A percentile compares a stretch with the other conserved stretches of the same genome.
Evolutionary conservation across 2,888 invertebrate genomes (phyloP).

Genomic region (Orchesellides sinensis): DNA sequence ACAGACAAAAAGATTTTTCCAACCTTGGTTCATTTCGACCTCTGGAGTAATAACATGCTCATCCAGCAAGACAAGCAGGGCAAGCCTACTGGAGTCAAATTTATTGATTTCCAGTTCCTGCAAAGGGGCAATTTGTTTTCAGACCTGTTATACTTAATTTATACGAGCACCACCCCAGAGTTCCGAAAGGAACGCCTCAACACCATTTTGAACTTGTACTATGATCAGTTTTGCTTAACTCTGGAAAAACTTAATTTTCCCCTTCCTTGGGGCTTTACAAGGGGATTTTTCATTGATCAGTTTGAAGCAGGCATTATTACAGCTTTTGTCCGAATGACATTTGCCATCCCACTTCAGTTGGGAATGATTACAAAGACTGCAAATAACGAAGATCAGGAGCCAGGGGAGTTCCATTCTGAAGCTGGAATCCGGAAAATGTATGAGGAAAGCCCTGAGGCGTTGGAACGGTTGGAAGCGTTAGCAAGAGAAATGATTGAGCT

Average conservation of each 20-base stretch:
- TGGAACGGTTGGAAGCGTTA: constrained; percentile 42
- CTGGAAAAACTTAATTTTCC: constrained; percentile 40
- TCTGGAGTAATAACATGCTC: constrained; percentile 71
- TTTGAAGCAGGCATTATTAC: constrained; percentile 39
- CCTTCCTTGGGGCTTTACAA: constrained; percentile 48
- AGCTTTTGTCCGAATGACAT: constrained; percentile 62
- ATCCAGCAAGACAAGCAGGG: constrained; percentile 64
- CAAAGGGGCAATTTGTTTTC: constrained; percentile 52
- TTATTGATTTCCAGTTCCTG: constrained; percentile 66
- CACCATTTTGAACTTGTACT: constrained; percentile 39
- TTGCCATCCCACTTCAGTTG: constrained; percentile 67
- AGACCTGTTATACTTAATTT: constrained; percentile 57
- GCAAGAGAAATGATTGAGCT: constrained; percentile 50
- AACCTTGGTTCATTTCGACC: constrained; percentile 64
- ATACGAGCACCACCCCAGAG: constrained; percentile 63
- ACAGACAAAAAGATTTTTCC: constrained; percentile 58
- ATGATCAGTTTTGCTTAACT: constrained; percentile 34
- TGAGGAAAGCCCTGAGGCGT: constrained; percentile 46
- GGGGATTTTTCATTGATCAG: constrained; percentile 56
- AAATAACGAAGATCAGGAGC: constrained; percentile 3
- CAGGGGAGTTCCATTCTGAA: constrained; percentile 3
- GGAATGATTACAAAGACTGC: constrained; percentile 47
- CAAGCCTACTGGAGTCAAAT: constrained; percentile 50
- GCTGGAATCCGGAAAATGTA: constrained; percentile 33
- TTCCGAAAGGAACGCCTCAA: constrained; percentile 52